phyloP scores from a whole-genome alignment of 2,113 vertebrate species.

The Malaclemys terrapin region DNA sequence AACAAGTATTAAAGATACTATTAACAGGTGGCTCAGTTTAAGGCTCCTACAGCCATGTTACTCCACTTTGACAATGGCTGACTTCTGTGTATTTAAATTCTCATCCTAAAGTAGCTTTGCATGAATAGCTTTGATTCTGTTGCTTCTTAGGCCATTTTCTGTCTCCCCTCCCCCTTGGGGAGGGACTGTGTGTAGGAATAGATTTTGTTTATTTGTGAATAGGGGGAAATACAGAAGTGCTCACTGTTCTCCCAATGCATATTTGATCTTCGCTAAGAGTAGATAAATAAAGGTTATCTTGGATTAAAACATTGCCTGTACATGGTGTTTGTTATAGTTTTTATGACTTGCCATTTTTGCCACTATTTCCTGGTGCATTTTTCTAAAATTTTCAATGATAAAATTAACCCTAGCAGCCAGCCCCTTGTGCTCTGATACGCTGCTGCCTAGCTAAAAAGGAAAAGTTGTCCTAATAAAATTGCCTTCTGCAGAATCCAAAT shows the following conservation, averaged over 20 bases:
- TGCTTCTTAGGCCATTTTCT: background rate
- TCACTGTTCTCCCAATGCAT: background rate
- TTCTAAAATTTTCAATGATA: background rate
- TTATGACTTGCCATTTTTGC: background rate
- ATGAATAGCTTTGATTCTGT: background rate
- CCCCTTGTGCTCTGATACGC: background rate
- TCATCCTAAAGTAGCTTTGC: background rate
- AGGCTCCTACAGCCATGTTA: background rate
- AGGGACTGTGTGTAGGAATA: background rate
- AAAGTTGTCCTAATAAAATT: background rate
- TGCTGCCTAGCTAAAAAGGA: background rate
- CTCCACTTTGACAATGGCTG: background rate
- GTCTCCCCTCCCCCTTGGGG: background rate
- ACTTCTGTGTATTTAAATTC: background rate
- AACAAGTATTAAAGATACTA: background rate
- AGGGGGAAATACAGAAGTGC: background rate
- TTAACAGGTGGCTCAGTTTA: background rate
- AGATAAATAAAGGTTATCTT: background rate
- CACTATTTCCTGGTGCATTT: background rate
- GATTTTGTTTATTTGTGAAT: background rate
- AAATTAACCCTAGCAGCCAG: fast-evolving
- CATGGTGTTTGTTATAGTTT: background rate
- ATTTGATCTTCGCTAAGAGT: background rate
- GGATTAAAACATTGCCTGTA: background rate
- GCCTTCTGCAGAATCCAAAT: background rate